These are phyloP conservation scores for Peromyscus polionotus DNA, from an alignment of 2,113 vertebrate genomes.

Conservation along the genomic window DNA sequence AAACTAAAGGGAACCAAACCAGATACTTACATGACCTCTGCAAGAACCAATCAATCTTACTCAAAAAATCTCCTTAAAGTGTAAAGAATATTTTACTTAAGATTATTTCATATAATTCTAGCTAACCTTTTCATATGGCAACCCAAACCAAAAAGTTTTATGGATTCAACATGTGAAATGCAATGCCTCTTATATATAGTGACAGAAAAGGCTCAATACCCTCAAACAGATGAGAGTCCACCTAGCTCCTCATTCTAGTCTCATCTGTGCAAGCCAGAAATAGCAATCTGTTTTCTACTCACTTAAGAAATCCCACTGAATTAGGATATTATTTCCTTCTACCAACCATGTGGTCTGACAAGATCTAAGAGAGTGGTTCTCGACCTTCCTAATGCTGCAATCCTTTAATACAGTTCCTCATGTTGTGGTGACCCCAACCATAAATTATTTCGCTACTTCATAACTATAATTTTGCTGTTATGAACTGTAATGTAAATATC, in stretches of 20 bases:
- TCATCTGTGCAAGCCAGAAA: slow-evolving; percentile 19
- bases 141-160: slow-evolving; percentile 36
- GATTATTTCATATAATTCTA: slow-evolving; percentile 44
- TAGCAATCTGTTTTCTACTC: slow-evolving; percentile 39
- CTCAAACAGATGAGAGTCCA: slow-evolving; percentile 33
- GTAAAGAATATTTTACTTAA: not conserved
- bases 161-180: slow-evolving; percentile 1
- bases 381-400: not conserved
- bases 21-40: not conserved
- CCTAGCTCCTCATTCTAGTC: slow-evolving; percentile 9
- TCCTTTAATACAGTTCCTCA: not conserved
- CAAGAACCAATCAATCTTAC: not conserved
- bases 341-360: not conserved
- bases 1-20: not conserved
- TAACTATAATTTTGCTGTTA: not conserved
- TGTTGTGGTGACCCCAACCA: not conserved
- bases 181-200: not conserved
- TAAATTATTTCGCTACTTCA: not conserved
- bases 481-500: not conserved
- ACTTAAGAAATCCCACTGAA: slow-evolving; percentile 57
- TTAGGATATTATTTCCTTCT: slow-evolving; percentile 32
- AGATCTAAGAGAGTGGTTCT: not conserved
- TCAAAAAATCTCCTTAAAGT: slow-evolving; percentile 23
- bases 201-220: not conserved
- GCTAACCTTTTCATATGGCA: slow-evolving; percentile 5